These are phyloP conservation scores for Crenichthys baileyi DNA, from an alignment of 2,797 vertebrate species.

Conservation along the genomic window DNA sequence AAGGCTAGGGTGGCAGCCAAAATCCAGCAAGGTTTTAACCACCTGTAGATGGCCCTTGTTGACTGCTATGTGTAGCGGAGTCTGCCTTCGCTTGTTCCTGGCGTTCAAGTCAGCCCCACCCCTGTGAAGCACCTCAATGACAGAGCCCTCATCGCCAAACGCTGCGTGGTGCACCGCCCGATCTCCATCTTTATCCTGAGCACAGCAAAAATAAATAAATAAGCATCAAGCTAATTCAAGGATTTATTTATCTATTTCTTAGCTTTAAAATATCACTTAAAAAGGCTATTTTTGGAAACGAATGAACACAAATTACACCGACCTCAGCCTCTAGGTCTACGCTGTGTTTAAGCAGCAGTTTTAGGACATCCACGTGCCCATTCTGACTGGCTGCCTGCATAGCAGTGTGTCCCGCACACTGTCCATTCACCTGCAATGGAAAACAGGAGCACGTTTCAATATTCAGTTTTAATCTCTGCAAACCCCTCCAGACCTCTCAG, in stretches of 20 bases:
- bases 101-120: constrained; percentile 97
- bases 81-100: constrained; percentile 96
- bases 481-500: background rate
- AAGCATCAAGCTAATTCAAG: background rate
- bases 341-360: constrained; percentile 95
- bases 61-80: constrained; percentile 96
- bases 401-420: constrained; percentile 98
- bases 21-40: constrained; percentile 96
- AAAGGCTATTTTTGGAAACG: background rate
- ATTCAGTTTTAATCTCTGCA: constrained; percentile 26
- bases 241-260: background rate
- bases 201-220: constrained; percentile 32
- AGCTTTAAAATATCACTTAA: background rate
- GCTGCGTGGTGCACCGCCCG: constrained; percentile 96
- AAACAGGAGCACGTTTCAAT: constrained; percentile 7
- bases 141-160: constrained; percentile 97
- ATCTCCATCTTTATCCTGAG: constrained; percentile 98
- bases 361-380: constrained; percentile 97
- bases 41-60: constrained; percentile 99
- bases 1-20: constrained; percentile 97
- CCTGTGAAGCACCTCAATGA: constrained; percentile 96
- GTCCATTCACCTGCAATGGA: constrained; percentile 89
- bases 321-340: constrained; percentile 99
- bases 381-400: constrained; percentile 99
- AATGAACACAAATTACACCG: constrained; percentile 33